Evolutionary conservation across 2,113 vertebrate species (phyloP).

Genomic region (Murina feae): DNA sequence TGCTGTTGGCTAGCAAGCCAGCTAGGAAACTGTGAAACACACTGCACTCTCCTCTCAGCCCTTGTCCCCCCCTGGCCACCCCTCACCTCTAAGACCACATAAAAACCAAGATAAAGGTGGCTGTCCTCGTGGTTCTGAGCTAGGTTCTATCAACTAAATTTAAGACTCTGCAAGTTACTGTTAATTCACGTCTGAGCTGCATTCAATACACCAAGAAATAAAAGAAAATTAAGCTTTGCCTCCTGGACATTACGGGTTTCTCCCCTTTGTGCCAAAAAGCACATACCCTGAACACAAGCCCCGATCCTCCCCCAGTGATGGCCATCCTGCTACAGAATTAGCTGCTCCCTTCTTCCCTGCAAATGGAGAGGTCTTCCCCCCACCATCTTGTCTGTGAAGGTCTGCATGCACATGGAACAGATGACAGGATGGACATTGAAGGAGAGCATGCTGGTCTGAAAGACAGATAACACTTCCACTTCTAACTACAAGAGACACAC

Average conservation of each 20-base stretch:
- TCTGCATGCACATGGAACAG: not conserved
- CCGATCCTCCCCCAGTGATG: rapidly evolving
- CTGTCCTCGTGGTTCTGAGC: not conserved
- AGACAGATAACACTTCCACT: not conserved
- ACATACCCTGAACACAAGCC: not conserved
- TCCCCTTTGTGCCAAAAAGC: not conserved
- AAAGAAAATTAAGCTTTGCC: not conserved
- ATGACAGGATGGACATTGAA: not conserved
- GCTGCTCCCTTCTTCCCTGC: not conserved
- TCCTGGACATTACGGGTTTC: not conserved
- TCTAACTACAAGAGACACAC: not conserved
- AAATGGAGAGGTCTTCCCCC: not conserved
- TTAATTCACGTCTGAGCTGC: not conserved
- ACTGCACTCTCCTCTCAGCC: conserved; percentile 10
- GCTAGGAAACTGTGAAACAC: conserved; percentile 84
- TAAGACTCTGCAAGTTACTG: not conserved
- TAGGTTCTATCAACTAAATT: not conserved
- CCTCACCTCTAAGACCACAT: conserved; percentile 53
- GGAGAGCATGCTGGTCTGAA: rapidly evolving
- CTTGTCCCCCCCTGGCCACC: not conserved
- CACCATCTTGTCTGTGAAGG: not conserved
- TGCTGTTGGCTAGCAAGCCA: conserved; percentile 69
- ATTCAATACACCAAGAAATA: not conserved
- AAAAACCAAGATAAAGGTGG: not conserved
- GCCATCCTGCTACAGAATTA: not conserved